Conservation (phyloP, 2,888 invertebrate genomes). For the Dryobota labecula region DNA sequence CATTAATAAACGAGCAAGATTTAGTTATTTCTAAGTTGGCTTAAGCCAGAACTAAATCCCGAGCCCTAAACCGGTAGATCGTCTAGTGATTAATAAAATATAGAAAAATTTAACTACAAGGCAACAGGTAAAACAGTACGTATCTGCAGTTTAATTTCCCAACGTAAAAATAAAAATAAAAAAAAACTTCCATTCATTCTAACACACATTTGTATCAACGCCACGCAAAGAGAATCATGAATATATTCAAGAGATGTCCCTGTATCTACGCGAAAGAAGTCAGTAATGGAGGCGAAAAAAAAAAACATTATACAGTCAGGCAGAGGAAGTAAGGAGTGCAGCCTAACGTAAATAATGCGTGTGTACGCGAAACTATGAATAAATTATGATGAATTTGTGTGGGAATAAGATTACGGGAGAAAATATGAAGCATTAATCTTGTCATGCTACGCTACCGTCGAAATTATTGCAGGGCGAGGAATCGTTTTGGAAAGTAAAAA, state of each 20-base stretch:
- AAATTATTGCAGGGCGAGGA: slow-evolving; percentile 3
- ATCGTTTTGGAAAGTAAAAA: slow-evolving; percentile 26
- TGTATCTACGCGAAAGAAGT: slow-evolving; percentile 42
- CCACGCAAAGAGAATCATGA: slow-evolving; percentile 55
- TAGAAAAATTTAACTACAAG: neutral
- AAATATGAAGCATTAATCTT: slow-evolving; percentile 40
- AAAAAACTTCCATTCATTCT: slow-evolving; percentile 30
- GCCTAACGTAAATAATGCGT: slow-evolving; percentile 51
- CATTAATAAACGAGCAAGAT: slow-evolving; percentile 11
- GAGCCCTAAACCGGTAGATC: neutral
- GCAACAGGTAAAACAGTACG: neutral
- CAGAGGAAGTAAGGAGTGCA: slow-evolving; percentile 46
- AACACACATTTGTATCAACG: slow-evolving; percentile 52
- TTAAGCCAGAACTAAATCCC: neutral
- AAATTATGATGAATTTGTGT: slow-evolving; percentile 54
- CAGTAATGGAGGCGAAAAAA: slow-evolving; percentile 50
- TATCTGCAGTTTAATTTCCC: neutral
- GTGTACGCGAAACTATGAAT: slow-evolving; percentile 58
- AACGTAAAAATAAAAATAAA: neutral
- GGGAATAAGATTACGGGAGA: slow-evolving; percentile 36
- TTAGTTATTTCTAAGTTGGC: neutral
- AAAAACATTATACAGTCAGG: slow-evolving; percentile 50
- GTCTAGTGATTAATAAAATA: neutral
- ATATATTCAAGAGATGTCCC: slow-evolving; percentile 58
- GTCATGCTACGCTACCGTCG: neutral